Evolutionary conservation across 2,797 vertebrate species (phyloP).

Genomic region (Emys orbicularis): DNA sequence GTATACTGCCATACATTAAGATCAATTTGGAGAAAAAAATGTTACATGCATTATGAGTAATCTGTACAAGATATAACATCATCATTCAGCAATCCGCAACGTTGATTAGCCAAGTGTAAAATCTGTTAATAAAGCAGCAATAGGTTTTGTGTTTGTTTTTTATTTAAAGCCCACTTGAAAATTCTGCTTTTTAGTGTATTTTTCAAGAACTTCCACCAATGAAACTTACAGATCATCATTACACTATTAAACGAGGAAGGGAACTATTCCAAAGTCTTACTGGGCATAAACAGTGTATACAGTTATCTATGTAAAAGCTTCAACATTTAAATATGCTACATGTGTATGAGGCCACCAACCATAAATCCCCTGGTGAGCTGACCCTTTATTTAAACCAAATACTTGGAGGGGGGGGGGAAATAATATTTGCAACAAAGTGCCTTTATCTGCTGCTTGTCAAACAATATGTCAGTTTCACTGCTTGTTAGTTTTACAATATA

Average conservation of each 20-base stretch:
- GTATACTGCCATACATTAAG: neutral
- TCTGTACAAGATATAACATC: neutral
- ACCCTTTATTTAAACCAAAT: neutral
- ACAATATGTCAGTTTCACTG: neutral
- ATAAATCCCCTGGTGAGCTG: neutral
- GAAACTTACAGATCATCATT: neutral
- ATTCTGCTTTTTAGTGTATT: neutral
- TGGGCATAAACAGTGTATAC: neutral
- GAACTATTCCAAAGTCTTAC: constrained; percentile 5
- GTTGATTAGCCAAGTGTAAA: neutral
- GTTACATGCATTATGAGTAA: neutral
- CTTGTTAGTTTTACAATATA: neutral
- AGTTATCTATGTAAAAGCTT: constrained; percentile 6
- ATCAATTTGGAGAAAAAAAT: neutral
- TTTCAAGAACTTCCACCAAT: neutral
- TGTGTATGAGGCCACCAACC: neutral
- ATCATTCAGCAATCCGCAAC: neutral
- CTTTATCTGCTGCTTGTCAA: neutral
- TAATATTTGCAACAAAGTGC: neutral
- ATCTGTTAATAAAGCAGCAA: neutral
- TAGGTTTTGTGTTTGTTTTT: neutral
- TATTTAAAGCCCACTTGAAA: neutral
- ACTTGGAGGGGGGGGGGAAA: no score
- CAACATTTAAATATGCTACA: constrained; percentile 2
- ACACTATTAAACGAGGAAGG: neutral